phyloP scores from a whole-genome alignment of 92 coral and sea anemone genomes.

The Metridium senile region DNA sequence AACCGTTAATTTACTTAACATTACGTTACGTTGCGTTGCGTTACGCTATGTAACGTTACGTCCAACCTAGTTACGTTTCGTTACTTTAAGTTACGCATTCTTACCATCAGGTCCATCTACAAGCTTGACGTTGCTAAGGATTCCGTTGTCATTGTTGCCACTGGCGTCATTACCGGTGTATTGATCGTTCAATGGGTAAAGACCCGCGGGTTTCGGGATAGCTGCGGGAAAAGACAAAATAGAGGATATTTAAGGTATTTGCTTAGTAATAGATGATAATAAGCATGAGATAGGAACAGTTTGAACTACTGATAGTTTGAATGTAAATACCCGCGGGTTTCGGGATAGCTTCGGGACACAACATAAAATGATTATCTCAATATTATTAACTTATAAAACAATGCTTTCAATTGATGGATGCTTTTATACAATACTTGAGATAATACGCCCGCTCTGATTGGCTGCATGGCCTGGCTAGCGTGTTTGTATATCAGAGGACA shows the following conservation, averaged over 20 bases:
- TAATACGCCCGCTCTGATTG: too few relatives aligned
- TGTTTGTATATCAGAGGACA: too few relatives aligned
- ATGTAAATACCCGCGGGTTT: too few relatives aligned
- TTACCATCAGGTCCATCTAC: conserved; percentile 89
- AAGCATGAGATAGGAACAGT: too few relatives aligned
- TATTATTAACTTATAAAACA: too few relatives aligned
- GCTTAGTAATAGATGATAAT: neutral
- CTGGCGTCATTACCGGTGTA: conserved; percentile 86
- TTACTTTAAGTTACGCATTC: conserved; percentile 5
- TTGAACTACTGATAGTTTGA: too few relatives aligned
- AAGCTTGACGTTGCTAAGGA: conserved; percentile 75
- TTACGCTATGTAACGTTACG: neutral
- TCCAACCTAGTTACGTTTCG: too few relatives aligned
- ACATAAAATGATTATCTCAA: too few relatives aligned
- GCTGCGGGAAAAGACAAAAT: conserved; percentile 46
- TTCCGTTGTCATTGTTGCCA: conserved; percentile 83
- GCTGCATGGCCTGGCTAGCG: too few relatives aligned
- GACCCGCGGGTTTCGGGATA: conserved; percentile 94
- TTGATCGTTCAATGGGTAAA: conserved; percentile 81
- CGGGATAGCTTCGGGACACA: too few relatives aligned
- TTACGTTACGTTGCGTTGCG: neutral
- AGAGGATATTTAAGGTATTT: neutral
- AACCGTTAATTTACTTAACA: neutral
- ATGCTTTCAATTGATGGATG: too few relatives aligned
- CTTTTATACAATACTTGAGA: too few relatives aligned